Percentiles rank a stretch among this genome's conserved stretches.
These are phyloP conservation scores for Chrysotoxum bicinctum DNA, from an alignment of 2,888 invertebrate genomes.

Conservation along the genomic window DNA sequence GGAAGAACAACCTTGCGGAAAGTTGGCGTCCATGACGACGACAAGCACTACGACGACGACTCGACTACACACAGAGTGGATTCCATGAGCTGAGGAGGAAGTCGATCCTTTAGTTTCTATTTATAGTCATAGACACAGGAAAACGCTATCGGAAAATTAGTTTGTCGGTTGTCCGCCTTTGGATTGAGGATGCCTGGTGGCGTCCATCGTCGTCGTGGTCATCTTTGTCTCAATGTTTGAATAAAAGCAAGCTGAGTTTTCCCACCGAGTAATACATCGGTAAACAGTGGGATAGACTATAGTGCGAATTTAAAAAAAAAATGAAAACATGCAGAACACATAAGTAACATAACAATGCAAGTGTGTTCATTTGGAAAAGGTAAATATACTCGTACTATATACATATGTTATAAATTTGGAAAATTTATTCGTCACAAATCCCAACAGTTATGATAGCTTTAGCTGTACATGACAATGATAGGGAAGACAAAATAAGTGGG, in stretches of 20 bases:
- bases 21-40: conserved; percentile 20
- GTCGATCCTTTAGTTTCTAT: conserved; percentile 58
- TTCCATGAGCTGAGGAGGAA: conserved; percentile 46
- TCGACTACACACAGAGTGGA: not conserved
- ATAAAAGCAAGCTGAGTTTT: conserved; percentile 12
- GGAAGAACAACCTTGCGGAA: conserved; percentile 53
- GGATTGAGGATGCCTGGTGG: conserved; percentile 23
- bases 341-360: no score
- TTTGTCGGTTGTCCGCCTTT: conserved; percentile 49
- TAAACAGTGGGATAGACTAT: not conserved
- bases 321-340: no score
- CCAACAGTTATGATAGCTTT: no score
- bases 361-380: no score
- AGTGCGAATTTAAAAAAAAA: no score
- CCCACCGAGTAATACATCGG: not conserved
- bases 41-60: not conserved
- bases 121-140: conserved; percentile 61
- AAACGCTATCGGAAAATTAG: conserved; percentile 64
- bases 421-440: no score
- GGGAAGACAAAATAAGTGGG: no score
- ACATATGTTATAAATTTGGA: no score
- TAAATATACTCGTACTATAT: no score
- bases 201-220: not conserved
- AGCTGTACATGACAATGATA: no score
- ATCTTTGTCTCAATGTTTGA: not conserved